Base-by-base conservation (phyloP, 2,113 vertebrate genomes). In the Centropus bengalensis region DNA sequence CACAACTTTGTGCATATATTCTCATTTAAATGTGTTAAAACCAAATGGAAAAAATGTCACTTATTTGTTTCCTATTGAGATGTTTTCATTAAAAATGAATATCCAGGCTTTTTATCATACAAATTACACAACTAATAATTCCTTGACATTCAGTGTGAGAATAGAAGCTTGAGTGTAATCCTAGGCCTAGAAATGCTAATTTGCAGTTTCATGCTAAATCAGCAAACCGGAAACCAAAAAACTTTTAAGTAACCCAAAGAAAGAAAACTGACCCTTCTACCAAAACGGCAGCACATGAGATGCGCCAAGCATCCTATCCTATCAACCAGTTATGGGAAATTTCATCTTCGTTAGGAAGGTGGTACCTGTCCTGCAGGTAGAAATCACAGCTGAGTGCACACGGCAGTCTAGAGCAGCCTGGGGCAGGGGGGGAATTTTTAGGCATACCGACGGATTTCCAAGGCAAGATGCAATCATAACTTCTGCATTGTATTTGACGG, bases 261-360 rank as follows among this genome's bases (percentile, higher is more conserved):
- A 47, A 33, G 1, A 9, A 49, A 79, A 9, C 10, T 10, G 38
- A 16, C 9, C 27, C 4, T 4, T 79, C 6, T 58, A 7, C n/a
- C 42, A 17, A 6, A 22, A 33, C 9, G 7, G 24, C 15, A 32
- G 8, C 54, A 16, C 12, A 7, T 1, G 14, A 66, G 51, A 7
- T 45, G 18, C 3, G n/a, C 12, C 1, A 8, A 38, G 23, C 14
- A 1, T 5, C n/a, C 28, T 3, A 8, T 2, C n/a, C 67, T 66
- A 23, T 28, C 47, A 14, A 9, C 1, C 30, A 6, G 23, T 0
- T 5, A 2, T 0, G 1, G 36, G 42, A 26, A 59, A 36, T 0
- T 15, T 21, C 28, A 30, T 9, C 20, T 28, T 45, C 67, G 4
- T 5, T 0, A 1, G 18, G 33, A 80, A 68, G 60, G 8, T 6